These are phyloP conservation scores for Oscheius sp. DNA, from an alignment of 2,888 invertebrate genomes.

Conservation along the genomic window DNA sequence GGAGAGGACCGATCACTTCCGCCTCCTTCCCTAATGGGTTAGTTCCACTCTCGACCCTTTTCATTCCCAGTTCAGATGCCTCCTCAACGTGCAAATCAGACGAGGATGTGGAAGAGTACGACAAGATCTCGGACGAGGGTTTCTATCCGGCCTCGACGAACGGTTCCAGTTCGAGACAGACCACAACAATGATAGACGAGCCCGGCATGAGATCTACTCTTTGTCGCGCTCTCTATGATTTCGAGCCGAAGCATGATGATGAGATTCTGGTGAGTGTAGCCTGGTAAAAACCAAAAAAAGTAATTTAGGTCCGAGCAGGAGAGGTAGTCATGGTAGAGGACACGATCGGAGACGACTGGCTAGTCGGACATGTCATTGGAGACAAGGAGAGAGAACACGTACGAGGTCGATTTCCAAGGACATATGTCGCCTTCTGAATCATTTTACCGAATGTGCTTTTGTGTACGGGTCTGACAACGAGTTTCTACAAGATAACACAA, in stretches of 20 bases:
- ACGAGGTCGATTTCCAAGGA: conserved; percentile 59
- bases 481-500: too few species aligned
- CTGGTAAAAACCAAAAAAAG: background rate
- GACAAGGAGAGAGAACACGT: conserved; percentile 40
- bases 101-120: conserved; percentile 55
- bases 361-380: conserved; percentile 50
- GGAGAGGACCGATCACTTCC: conserved; percentile 53
- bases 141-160: conserved; percentile 45
- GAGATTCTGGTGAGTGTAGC: conserved; percentile 43
- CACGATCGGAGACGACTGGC: conserved; percentile 60
- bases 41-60: background rate
- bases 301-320: conserved; percentile 39
- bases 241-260: conserved; percentile 54
- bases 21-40: conserved; percentile 38
- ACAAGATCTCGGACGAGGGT: conserved; percentile 61
- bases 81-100: conserved; percentile 39
- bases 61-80: conserved; percentile 14
- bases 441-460: background rate
- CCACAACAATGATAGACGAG: conserved; percentile 41
- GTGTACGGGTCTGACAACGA: background rate
- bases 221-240: conserved; percentile 56
- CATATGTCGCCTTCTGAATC: conserved; percentile 52
- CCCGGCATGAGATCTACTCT: conserved; percentile 37
- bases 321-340: conserved; percentile 59
- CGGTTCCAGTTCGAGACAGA: conserved; percentile 20